Conservation (phyloP, 2,888 invertebrate genomes). For the Colostygia pectinataria region DNA sequence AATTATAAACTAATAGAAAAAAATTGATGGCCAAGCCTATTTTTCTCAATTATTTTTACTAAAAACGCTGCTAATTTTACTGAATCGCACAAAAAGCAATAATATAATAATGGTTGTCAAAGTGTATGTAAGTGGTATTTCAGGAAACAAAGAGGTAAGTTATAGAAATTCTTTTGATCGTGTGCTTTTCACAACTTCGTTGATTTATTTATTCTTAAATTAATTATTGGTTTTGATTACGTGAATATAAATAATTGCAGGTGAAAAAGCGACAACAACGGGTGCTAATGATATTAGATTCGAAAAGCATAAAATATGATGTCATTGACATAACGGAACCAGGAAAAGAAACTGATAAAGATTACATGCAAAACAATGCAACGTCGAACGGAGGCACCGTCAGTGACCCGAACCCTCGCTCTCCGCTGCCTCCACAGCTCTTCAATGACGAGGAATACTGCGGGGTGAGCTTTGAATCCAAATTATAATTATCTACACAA, state of each 20-base stretch:
- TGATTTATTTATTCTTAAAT: conserved; percentile 64
- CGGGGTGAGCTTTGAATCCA: conserved; percentile 85
- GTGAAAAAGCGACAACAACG: conserved; percentile 98
- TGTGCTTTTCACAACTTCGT: conserved; percentile 61
- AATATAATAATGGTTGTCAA: conserved; percentile 90
- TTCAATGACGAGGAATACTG: conserved; percentile 96
- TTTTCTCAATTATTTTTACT: conserved; percentile 62
- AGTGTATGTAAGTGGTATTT: conserved; percentile 95
- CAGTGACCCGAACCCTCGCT: conserved; percentile 88
- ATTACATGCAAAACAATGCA: conserved; percentile 95
- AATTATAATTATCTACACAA: conserved; percentile 8
- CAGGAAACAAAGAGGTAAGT: conserved; percentile 96
- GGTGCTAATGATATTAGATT: conserved; percentile 96
- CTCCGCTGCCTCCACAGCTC: conserved; percentile 95
- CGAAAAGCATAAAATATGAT: conserved; percentile 94
- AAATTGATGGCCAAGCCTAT: conserved; percentile 79
- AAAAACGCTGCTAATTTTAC: conserved; percentile 56
- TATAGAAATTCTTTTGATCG: conserved; percentile 66
- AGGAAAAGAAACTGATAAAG: conserved; percentile 92
- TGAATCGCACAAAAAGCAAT: conserved; percentile 50
- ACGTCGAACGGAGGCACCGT: conserved; percentile 89
- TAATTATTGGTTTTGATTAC: conserved; percentile 66
- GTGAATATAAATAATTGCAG: conserved; percentile 81
- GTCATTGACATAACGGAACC: conserved; percentile 97
- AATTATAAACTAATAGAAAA: conserved; percentile 53